Conservation (phyloP, 92 coral and sea anemone species). For the Epizoanthus stellaris region DNA sequence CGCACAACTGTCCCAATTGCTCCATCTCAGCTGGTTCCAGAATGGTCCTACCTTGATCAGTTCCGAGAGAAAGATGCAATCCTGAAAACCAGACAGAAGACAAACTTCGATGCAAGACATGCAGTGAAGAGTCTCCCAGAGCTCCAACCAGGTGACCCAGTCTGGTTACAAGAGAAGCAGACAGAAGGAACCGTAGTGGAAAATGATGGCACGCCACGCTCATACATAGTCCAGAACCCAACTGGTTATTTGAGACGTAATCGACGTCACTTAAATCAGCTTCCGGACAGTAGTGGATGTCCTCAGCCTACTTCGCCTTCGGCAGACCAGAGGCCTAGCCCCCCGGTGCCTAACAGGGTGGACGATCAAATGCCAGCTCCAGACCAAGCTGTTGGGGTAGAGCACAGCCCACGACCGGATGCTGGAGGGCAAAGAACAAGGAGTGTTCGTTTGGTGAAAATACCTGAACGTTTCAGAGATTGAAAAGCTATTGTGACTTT, state of each 20-base stretch:
- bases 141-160: too few species aligned
- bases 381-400: too few species aligned
- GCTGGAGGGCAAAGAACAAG: not conserved
- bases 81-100: too few species aligned
- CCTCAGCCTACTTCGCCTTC: not conserved
- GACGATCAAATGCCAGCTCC: not conserved
- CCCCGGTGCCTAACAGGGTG: not conserved
- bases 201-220: not conserved
- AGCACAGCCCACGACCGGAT: not conserved
- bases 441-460: not conserved
- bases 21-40: not conserved
- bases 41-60: not conserved
- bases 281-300: not conserved
- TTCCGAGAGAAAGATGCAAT: not conserved
- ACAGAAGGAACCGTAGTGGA: too few species aligned
- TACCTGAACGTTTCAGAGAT: not conserved
- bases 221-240: slow-evolving; percentile 6
- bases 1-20: slow-evolving; percentile 46
- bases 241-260: not conserved
- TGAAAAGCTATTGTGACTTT: not conserved
- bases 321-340: not conserved
- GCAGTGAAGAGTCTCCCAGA: too few species aligned
- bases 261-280: not conserved
- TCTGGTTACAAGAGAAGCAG: too few species aligned
- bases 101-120: too few species aligned